phyloP scores from a whole-genome alignment of 2,797 vertebrate genomes.

The Parauchenoglanis ngamensis region DNA sequence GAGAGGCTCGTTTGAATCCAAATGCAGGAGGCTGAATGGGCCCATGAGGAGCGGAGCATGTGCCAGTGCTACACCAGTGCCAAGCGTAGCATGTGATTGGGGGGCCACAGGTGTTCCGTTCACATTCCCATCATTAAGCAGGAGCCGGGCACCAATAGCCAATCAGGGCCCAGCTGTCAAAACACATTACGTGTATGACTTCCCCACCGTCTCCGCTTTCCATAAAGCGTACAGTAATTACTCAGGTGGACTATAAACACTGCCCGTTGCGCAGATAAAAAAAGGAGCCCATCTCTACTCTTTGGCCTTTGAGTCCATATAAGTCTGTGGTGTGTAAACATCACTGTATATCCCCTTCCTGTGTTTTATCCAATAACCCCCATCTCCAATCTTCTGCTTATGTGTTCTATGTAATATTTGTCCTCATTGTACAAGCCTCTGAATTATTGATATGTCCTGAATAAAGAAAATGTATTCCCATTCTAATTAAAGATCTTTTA shows the following conservation, averaged over 20 bases:
- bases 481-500: not conserved
- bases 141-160: constrained; percentile 58
- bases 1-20: constrained; percentile 53
- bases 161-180: constrained; percentile 60
- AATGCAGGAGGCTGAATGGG: constrained; percentile 48
- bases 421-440: not conserved
- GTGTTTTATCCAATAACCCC: not conserved
- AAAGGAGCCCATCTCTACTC: not conserved
- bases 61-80: constrained; percentile 44
- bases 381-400: not conserved
- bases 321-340: not conserved
- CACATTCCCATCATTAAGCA: constrained; percentile 72
- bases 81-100: constrained; percentile 51
- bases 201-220: constrained; percentile 40
- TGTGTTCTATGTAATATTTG: not conserved
- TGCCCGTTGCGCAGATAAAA: constrained; percentile 19
- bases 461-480: not conserved
- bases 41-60: constrained; percentile 42
- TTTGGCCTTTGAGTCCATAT: not conserved
- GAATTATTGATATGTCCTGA: not conserved
- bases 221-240: constrained; percentile 57
- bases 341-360: not conserved
- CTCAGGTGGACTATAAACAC: constrained; percentile 51
- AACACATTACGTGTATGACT: constrained; percentile 55
- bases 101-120: constrained; percentile 70